Conservation (phyloP, 2,888 invertebrate species). For the Venusia cambrica region DNA sequence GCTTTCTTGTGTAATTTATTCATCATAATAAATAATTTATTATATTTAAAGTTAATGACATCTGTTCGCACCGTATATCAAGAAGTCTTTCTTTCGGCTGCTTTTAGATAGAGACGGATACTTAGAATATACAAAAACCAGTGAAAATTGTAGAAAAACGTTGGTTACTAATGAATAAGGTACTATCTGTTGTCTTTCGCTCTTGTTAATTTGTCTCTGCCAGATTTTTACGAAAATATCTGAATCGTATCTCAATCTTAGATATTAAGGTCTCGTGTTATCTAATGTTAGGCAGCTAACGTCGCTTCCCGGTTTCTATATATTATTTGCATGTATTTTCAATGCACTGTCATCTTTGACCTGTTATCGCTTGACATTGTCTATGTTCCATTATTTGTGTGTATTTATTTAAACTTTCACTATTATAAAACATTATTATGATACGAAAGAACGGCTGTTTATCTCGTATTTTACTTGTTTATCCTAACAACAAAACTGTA, state of each 20-base stretch:
- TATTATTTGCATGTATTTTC: conserved; percentile 20
- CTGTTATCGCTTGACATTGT: conserved; percentile 34
- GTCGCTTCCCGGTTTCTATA: conserved; percentile 60
- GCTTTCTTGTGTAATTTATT: conserved; percentile 31
- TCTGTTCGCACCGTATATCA: conserved; percentile 29
- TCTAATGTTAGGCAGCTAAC: conserved; percentile 73
- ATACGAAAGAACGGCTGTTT: too few relatives aligned
- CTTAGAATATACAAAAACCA: background rate
- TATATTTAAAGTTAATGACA: conserved; percentile 28
- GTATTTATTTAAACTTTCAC: too few relatives aligned
- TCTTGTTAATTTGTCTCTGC: too few relatives aligned
- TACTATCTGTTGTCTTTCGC: too few relatives aligned
- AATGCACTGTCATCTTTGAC: conserved; percentile 46
- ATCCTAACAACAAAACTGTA: too few relatives aligned
- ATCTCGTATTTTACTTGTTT: too few relatives aligned
- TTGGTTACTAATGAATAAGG: too few relatives aligned
- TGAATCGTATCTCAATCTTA: conserved; percentile 62
- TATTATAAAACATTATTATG: too few relatives aligned
- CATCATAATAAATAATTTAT: conserved; percentile 20
- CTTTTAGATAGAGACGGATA: conserved; percentile 14
- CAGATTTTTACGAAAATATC: conserved; percentile 23
- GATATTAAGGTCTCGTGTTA: conserved; percentile 71
- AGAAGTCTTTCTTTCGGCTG: conserved; percentile 16
- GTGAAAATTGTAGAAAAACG: too few relatives aligned
- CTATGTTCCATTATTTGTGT: conserved; percentile 47